Base-by-base conservation (phyloP, 2,888 invertebrate species). In the Bombyx huttoni region DNA sequence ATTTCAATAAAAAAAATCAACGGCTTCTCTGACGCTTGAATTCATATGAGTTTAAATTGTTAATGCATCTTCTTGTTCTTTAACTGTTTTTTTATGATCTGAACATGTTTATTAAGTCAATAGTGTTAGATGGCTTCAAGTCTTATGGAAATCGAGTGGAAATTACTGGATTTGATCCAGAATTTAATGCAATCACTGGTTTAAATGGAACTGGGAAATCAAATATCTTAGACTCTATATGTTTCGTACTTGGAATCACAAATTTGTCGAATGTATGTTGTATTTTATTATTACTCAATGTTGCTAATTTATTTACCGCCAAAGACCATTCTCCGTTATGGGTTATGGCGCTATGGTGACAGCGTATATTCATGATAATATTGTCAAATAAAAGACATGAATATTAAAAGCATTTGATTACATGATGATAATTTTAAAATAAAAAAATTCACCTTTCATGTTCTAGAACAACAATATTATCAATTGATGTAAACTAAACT, bases 151-250 rank as follows among this genome's bases (percentile, higher is more conserved):
- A 94, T 62, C 90, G 96, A 61, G 97, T 97, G 0, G 97, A 97
- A 84, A 92, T 99, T 51, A 93, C 92, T 58, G 96, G 95, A 1
- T 99, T 99, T 75, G 99, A 99, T 86, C 91, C 91, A 0, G 92
- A 96, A 78, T 99, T 99, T 76, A 99, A 99, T 70, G 99, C 99
- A 5, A 99, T 99, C 52, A 99, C 99, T 12, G 99, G 99, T 0
- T 86, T 99, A 49, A 99, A 99, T 82, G 99, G 99, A 8, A 97
- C 96, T 59, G 99, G 99, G 45, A 99, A 99, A 84, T 98, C 98
- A 0, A 99, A 99, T 73, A 96, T 99, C 72, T 89, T 99, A 54
- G 99, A 99, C 87, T 93, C 97, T 0, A 98, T 99, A 78, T 99
- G 99, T 78, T 99, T 99, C 78, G 94, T 99, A 8, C 88, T 99